Conservation (phyloP, 2,888 invertebrate genomes). For the Deilephila porcellus region DNA sequence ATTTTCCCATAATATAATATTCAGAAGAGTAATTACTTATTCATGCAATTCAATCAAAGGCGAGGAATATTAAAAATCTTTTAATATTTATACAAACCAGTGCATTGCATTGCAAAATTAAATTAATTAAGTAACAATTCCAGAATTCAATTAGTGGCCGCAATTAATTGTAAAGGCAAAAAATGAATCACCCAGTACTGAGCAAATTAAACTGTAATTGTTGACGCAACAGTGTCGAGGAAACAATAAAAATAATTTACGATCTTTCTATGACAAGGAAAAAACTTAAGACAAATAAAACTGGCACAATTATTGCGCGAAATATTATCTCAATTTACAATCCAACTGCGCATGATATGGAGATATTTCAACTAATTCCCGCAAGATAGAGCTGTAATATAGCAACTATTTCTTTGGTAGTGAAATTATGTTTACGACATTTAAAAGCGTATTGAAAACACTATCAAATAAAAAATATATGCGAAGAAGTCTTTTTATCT, state of each 20-base stretch:
- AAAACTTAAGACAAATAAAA: not conserved
- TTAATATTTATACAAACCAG: not conserved
- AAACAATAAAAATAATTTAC: constrained; percentile 26
- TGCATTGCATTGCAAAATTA: not conserved
- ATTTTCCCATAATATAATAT: not conserved
- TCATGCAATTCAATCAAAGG: not conserved
- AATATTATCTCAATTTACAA: not conserved
- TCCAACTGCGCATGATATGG: not conserved
- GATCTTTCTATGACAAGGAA: not conserved
- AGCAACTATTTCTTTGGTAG: no score
- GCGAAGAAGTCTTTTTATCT: no score
- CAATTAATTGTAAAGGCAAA: constrained; percentile 15
- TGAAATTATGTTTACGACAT: no score
- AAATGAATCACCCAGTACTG: not conserved
- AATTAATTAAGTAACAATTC: constrained; percentile 31
- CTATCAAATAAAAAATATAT: no score
- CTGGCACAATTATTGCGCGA: not conserved
- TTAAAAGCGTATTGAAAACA: no score
- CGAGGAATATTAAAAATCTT: not conserved
- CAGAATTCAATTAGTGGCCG: not conserved
- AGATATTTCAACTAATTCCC: not conserved
- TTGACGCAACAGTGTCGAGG: constrained; percentile 23
- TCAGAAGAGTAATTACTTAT: not conserved
- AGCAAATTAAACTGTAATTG: constrained; percentile 27
- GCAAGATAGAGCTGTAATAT: not conserved